These are phyloP conservation scores for Diprion similis DNA, from an alignment of 1,140 invertebrate species.

Conservation along the genomic window DNA sequence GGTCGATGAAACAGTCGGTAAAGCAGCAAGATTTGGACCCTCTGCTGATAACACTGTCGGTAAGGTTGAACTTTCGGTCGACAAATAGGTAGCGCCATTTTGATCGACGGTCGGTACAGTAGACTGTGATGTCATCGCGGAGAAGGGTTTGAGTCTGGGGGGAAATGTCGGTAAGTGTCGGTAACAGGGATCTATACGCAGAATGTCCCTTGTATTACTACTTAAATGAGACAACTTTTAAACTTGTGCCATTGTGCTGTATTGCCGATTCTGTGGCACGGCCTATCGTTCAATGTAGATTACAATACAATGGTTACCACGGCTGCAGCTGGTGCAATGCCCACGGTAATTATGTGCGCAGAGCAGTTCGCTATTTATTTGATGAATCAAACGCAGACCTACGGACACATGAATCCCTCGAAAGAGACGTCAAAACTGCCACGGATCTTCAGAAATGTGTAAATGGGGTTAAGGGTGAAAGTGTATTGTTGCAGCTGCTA, in stretches of 20 bases:
- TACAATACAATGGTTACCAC: constrained; percentile 26
- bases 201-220: no score
- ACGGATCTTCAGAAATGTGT: constrained; percentile 10
- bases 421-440: not conserved
- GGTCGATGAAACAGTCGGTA: no score
- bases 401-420: not conserved
- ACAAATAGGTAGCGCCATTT: not conserved
- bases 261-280: constrained; percentile 24
- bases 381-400: not conserved
- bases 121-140: no score
- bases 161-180: no score
- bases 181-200: no score
- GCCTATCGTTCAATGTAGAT: constrained; percentile 22
- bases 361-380: not conserved
- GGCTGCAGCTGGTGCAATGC: constrained; percentile 27
- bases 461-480: constrained; percentile 22
- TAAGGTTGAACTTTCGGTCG: no score
- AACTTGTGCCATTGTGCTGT: constrained; percentile 17
- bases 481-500: constrained; percentile 11
- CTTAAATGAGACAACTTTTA: constrained; percentile 27
- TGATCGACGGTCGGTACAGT: constrained; percentile 10
- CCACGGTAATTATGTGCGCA: constrained; percentile 17
- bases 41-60: no score
- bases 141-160: no score
- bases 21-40: no score